These are phyloP conservation scores for Harmothoe impar DNA, from an alignment of 2,888 invertebrate genomes.

Conservation along the genomic window DNA sequence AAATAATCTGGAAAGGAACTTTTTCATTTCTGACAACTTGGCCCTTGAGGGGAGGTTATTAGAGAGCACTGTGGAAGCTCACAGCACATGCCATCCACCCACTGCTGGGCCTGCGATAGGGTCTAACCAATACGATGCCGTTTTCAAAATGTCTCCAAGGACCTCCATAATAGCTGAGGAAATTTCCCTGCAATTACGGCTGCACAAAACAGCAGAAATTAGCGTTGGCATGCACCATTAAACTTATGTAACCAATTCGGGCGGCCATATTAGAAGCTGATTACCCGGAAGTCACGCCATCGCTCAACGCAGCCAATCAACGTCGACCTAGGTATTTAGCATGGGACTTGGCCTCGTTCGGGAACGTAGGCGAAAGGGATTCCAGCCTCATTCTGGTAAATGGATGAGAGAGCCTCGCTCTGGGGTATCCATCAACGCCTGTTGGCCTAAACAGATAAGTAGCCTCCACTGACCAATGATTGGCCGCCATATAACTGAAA, in stretches of 20 bases:
- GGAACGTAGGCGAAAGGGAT: not conserved
- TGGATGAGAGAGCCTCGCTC: not conserved
- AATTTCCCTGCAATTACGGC: constrained; percentile 17
- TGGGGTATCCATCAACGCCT: constrained; percentile 10
- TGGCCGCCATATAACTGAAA: not conserved
- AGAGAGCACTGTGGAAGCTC: too few relatives aligned
- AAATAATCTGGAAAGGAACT: not conserved
- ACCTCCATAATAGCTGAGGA: constrained; percentile 1
- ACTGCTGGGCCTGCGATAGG: too few relatives aligned
- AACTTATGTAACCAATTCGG: constrained; percentile 37
- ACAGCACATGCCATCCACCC: too few relatives aligned
- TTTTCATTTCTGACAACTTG: too few relatives aligned
- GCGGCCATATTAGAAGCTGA: constrained; percentile 31
- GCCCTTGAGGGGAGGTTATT: too few relatives aligned
- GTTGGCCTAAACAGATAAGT: constrained; percentile 41
- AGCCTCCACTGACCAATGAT: not conserved
- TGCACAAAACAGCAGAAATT: constrained; percentile 19
- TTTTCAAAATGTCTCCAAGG: constrained; percentile 34
- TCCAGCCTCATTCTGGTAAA: constrained; percentile 14
- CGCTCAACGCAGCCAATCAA: constrained; percentile 4
- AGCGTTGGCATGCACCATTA: constrained; percentile 39
- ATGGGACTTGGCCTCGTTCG: not conserved
- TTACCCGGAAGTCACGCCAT: constrained; percentile 16
- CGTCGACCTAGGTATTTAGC: not conserved
- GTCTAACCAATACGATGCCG: not conserved